Conservation (phyloP, 2,113 vertebrate species). For the Phoenicopterus ruber region DNA sequence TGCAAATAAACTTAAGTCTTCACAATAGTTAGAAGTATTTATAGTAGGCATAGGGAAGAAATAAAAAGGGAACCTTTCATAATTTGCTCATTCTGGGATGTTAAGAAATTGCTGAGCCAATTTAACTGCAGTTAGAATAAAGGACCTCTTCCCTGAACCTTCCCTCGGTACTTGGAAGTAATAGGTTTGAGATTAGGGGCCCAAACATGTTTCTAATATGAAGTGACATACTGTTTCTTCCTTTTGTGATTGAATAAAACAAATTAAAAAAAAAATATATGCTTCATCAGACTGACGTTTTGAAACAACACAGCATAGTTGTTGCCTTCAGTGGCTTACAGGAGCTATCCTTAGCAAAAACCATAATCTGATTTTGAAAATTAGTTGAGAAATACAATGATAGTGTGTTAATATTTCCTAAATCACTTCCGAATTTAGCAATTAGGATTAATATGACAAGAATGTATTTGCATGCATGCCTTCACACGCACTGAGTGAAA, state of each 20-base stretch:
- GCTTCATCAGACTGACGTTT: neutral
- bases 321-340: neutral
- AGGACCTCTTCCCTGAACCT: neutral
- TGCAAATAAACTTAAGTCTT: neutral
- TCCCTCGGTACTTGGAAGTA: neutral
- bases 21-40: neutral
- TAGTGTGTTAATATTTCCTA: neutral
- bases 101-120: neutral
- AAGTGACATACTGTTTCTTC: neutral
- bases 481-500: neutral
- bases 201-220: neutral
- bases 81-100: neutral
- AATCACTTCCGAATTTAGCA: neutral
- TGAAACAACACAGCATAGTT: neutral
- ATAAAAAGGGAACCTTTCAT: neutral
- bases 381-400: neutral
- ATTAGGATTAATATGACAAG: neutral
- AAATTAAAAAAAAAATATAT: neutral
- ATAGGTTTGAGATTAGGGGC: neutral
- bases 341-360: neutral
- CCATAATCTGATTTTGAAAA: neutral
- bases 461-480: neutral
- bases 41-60: neutral
- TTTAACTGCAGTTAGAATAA: neutral
- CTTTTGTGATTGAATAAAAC: neutral